Evolutionary conservation across 1,140 invertebrate species (phyloP), one percentile per base, ranked within the genome.

Genomic region (Drosophila auraria): DNA sequence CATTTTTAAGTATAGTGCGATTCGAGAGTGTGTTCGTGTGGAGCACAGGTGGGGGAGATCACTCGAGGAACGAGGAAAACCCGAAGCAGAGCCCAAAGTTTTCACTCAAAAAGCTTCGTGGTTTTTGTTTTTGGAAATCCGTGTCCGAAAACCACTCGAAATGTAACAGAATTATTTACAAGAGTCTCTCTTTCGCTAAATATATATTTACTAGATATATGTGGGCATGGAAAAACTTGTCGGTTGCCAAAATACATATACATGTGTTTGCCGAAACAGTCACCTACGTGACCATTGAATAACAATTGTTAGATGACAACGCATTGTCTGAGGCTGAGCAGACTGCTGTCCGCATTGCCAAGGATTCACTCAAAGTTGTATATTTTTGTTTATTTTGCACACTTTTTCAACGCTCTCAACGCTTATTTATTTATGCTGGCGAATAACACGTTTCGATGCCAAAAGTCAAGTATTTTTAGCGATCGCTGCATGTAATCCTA

Each of bases 261-360:
- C 61, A n/a, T 44, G 20, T 58, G 3, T 17, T 14, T 54, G 3
- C 54, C 9, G 54, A 33, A 53, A 57, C 57, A 72, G 68, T 62
- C 57, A 84, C 40, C 78, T 83, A 78, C 23, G 47, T 62, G 76
- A 50, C 78, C 80, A 78, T 86, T 90, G 78, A 82, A 90, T 61
- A 90, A 90, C 86, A 86, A 90, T 90, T 90, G 86, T 80, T 70
- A 72, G 62, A 62, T 89, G 84, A 90, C 84, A 89, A 77, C 82
- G 71, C 76, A 83, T 80, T 87, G 83, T 87, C 79, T 87, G 82
- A 63, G 78, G 57, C 38, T 66, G 73, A 71, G 57, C 71, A 74
- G 78, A 78, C 81, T 69, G 42, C 33, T 62, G 62, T 68, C 47
- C 47, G 59, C 86, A 90, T 80, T 76, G 86, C 86, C 86, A 90